A percentile compares a stretch with the other conserved stretches of the same genome.
Conservation (phyloP, 2,113 vertebrate species). For the Eptesicus fuscus region DNA sequence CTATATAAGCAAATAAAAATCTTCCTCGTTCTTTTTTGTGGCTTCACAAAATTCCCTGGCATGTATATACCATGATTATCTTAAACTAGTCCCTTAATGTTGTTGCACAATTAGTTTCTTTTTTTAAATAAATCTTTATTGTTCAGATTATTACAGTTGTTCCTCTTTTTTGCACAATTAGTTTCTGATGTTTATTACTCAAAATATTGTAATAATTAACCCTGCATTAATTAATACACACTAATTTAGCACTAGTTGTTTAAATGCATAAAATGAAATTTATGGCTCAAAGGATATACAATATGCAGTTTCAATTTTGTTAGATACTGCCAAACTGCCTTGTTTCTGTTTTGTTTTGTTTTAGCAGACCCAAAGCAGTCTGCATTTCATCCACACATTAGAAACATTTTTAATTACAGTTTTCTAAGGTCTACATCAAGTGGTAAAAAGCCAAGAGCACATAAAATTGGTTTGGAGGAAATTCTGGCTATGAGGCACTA, state of each 20-base stretch:
- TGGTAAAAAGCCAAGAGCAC: slow-evolving; percentile 21
- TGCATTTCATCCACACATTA: slow-evolving; percentile 22
- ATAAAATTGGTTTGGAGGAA: background rate
- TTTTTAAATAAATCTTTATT: too few relatives aligned
- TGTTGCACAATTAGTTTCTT: background rate
- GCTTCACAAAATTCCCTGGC: background rate
- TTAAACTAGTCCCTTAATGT: background rate
- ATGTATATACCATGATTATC: background rate
- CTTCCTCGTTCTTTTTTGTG: background rate
- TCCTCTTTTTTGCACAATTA: background rate
- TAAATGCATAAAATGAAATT: background rate
- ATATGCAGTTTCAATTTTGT: background rate
- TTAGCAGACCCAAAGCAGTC: slow-evolving; percentile 1
- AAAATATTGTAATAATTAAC: background rate
- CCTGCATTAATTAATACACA: background rate
- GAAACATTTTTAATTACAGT: slow-evolving; percentile 49
- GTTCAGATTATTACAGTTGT: too few relatives aligned
- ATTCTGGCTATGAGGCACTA: background rate
- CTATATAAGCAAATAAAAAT: background rate
- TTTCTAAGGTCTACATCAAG: background rate
- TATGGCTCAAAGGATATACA: background rate
- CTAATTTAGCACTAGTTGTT: background rate
- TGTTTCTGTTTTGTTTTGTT: background rate
- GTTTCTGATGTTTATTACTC: background rate
- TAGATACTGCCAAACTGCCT: background rate